Evolutionary conservation across 2,113 vertebrate genomes (phyloP).

Genomic region (Mastomys coucha): DNA sequence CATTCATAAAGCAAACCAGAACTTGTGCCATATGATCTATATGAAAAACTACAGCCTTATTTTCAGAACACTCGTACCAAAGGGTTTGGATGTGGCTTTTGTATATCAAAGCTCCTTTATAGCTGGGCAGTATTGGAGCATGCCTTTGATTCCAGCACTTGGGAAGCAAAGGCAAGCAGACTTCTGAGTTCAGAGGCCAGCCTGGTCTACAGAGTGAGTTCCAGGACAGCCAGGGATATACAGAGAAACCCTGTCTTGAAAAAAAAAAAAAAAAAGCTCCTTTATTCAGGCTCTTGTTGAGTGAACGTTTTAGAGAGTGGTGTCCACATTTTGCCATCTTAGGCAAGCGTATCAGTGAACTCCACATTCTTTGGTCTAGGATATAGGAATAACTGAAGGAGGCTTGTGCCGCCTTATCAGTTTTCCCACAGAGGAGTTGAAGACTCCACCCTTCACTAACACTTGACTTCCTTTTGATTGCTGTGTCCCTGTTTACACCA

Average conservation of each 20-base stretch:
- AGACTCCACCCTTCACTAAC: not conserved
- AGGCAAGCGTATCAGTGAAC: not conserved
- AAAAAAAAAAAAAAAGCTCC: no score
- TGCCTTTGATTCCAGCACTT: no score
- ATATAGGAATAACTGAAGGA: not conserved
- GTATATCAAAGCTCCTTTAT: not conserved
- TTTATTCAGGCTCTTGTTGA: not conserved
- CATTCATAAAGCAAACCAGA: accelerated
- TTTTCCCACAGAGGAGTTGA: not conserved
- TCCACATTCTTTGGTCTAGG: not conserved
- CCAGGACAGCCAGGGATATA: no score
- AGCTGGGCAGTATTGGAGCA: no score
- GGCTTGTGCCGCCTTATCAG: not conserved
- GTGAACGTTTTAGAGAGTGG: not conserved
- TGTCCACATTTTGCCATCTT: not conserved
- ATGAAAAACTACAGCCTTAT: not conserved
- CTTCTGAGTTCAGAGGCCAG: no score
- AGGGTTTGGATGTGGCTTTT: not conserved
- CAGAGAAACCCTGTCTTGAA: no score
- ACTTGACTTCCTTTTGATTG: not conserved
- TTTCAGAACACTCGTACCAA: not conserved
- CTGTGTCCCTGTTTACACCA: not conserved
- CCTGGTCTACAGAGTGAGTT: no score
- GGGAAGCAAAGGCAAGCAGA: no score
- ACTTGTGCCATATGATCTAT: not conserved